Conservation (phyloP, 2,113 vertebrate genomes). For the Malurus elegans region DNA sequence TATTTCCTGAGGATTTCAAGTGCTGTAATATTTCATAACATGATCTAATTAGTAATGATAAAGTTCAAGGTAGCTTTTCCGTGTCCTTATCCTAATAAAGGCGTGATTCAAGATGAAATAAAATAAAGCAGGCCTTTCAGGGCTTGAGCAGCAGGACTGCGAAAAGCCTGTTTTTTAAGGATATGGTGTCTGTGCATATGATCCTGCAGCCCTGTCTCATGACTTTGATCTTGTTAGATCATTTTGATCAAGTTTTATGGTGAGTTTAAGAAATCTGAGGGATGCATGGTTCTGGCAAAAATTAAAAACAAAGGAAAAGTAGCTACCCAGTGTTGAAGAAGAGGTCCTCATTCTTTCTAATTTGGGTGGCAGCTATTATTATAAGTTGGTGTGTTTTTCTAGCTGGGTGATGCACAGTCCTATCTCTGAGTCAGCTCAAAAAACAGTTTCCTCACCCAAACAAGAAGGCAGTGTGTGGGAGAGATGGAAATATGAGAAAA, state of each 20-base stretch:
- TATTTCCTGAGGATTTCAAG: slow-evolving; percentile 30
- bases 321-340: neutral
- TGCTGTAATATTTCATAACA: neutral
- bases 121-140: neutral
- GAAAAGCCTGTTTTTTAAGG: neutral
- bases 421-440: neutral
- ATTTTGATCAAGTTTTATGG: neutral
- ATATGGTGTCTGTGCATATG: neutral
- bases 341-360: neutral
- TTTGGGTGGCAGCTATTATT: neutral
- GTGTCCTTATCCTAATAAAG: neutral
- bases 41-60: neutral
- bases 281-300: neutral
- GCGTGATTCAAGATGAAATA: neutral
- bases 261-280: neutral
- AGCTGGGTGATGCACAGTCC: rapidly evolving
- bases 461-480: neutral
- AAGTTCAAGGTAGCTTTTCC: slow-evolving; percentile 37
- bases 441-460: neutral
- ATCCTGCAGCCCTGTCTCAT: neutral
- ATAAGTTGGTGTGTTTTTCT: neutral
- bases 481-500: neutral
- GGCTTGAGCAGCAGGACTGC: neutral
- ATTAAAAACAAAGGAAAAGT: neutral
- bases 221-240: neutral